Evolutionary conservation across 2,888 invertebrate species (phyloP), one percentile per base, ranked within the genome.

Genomic region (Plutella xylostella): DNA sequence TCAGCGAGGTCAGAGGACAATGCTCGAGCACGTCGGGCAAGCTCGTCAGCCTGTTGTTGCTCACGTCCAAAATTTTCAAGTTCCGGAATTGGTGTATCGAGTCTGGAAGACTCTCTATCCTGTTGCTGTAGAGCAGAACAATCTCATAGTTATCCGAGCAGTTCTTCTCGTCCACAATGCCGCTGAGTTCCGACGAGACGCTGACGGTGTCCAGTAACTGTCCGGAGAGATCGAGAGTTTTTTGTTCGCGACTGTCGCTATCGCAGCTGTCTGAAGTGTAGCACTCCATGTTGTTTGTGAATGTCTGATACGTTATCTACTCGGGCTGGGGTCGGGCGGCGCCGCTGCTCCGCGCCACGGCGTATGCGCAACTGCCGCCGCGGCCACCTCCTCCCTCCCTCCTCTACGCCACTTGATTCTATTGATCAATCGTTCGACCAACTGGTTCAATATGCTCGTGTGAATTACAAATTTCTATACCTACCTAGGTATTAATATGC

Each of bases 181-280:
- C 78, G 50, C 85, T 71, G 43, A 93, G 75, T 63, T 90, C 89
- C 42, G 64, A 62, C 42, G 72, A 65, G 56, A 90, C 84, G 53
- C 88, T 86, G 48, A 80, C 70, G 22, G 86, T 74, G 55, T 90
- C 88, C 58, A 91, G 68, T 62, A 86, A 60, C 58, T 74, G 72
- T 54, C 58, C 72, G 45, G 84, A 78, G 53, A 84, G 62, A 70
- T 94, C 92, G 48, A 94, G 75, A 21, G 92, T 90, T 74, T 90
- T 91, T 57, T 86, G 86, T 54, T 87, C 87, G 51, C 88, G 86
- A 56, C 87, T 86, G 64, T 93, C 93, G 66, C 91, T 92, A 60
- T 92, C 92, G 69, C 92, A 90, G 61, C 92, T 93, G 64, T 94
- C 93, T 28, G 93, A 93, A 44, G 93, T 92, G 68, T 93, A 93